Percentiles rank a stretch among this genome's conserved stretches.
phyloP scores from a whole-genome alignment of 1,140 invertebrate genomes.

The Ditylenchus dipsaci region DNA sequence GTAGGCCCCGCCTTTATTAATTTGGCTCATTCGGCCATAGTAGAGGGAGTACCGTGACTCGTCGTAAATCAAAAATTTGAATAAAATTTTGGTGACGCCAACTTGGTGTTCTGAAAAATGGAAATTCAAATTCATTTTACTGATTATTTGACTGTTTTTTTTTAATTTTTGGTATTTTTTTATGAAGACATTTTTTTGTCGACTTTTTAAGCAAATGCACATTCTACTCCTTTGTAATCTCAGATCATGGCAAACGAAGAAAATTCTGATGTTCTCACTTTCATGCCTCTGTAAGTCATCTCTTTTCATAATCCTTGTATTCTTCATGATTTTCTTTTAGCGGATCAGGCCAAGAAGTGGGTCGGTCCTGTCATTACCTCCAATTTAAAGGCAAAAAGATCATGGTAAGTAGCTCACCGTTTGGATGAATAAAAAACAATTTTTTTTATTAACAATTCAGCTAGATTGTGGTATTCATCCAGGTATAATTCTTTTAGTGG shows the following conservation, averaged over 20 bases:
- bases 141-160: too few relatives aligned
- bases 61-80: too few relatives aligned
- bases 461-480: constrained; percentile 98
- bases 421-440: neutral
- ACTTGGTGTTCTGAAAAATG: too few relatives aligned
- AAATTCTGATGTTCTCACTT: constrained; percentile 40
- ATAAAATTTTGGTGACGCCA: too few relatives aligned
- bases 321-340: constrained; percentile 62
- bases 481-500: neutral
- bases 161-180: constrained; percentile 56
- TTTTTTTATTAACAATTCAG: constrained; percentile 59
- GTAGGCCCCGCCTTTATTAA: too few relatives aligned
- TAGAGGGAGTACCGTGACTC: too few relatives aligned
- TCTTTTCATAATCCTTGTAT: neutral
- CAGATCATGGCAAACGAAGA: constrained; percentile 14
- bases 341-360: constrained; percentile 98
- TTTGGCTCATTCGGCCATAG: too few relatives aligned
- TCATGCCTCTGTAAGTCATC: constrained; percentile 38
- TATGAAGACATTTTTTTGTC: neutral
- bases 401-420: constrained; percentile 78
- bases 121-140: too few relatives aligned
- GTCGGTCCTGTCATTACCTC: constrained; percentile 92
- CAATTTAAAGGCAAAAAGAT: constrained; percentile 99
- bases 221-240: too few relatives aligned
- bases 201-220: too few relatives aligned